These are phyloP conservation scores for Numenius phaeopus DNA, from an alignment of 2,797 vertebrate genomes.

Conservation along the genomic window DNA sequence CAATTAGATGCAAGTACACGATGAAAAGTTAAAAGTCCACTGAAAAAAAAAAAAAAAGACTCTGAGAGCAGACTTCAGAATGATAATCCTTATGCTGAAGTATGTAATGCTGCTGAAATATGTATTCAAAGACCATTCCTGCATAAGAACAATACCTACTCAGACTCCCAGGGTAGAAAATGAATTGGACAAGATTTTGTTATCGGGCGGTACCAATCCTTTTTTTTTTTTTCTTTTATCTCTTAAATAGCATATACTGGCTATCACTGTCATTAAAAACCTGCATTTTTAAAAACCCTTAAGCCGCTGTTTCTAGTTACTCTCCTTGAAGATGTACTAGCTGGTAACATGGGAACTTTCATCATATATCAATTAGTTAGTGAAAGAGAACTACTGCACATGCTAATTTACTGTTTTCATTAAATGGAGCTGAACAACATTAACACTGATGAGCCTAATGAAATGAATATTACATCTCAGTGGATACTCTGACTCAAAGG, in stretches of 20 bases:
- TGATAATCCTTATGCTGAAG: not conserved
- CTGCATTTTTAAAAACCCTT: not conserved
- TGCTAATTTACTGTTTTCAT: constrained; percentile 60
- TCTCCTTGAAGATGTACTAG: constrained; percentile 21
- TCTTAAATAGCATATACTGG: not conserved
- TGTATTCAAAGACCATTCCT: not conserved
- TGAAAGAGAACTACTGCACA: constrained; percentile 17
- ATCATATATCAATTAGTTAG: constrained; percentile 44
- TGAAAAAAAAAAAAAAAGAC: not conserved
- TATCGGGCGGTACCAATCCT: rapidly evolving
- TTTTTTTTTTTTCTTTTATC: not conserved
- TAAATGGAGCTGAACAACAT: constrained; percentile 45
- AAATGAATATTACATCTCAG: constrained; percentile 57
- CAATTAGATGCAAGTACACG: not conserved
- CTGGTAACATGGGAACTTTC: constrained; percentile 11
- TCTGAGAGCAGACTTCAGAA: not conserved
- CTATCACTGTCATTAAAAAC: not conserved
- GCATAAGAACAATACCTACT: not conserved
- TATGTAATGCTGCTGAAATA: not conserved
- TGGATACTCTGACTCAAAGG: constrained; percentile 12
- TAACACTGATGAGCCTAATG: constrained; percentile 56
- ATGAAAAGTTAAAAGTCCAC: not conserved
- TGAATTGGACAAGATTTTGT: not conserved
- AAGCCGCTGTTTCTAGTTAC: not conserved
- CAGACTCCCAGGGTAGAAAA: not conserved